These are phyloP conservation scores for Eolophus roseicapilla DNA, from an alignment of 2,113 vertebrate genomes.

Conservation along the genomic window DNA sequence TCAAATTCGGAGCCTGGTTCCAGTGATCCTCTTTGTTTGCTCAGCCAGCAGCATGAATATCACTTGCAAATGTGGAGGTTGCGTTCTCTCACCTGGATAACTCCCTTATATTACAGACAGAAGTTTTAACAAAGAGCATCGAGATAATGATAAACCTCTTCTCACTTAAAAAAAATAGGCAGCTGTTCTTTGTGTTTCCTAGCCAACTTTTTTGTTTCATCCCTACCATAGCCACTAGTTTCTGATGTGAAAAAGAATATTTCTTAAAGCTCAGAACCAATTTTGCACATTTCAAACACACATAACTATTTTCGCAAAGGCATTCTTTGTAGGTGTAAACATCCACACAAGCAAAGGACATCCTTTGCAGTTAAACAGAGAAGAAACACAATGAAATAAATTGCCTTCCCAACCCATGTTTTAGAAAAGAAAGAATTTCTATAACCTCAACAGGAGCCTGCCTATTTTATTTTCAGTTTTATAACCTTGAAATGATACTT, in stretches of 20 bases:
- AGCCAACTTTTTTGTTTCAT: neutral
- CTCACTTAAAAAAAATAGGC: neutral
- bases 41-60: constrained; percentile 19
- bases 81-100: constrained; percentile 50
- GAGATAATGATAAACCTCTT: neutral
- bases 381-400: neutral
- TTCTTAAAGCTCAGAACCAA: neutral
- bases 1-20: constrained; percentile 23
- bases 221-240: neutral
- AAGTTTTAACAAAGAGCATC: neutral
- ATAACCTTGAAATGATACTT: constrained; percentile 1
- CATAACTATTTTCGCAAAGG: neutral
- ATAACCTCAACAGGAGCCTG: neutral
- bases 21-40: constrained; percentile 53
- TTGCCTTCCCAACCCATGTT: neutral
- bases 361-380: neutral
- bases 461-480: constrained; percentile 29
- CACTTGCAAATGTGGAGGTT: constrained; percentile 44
- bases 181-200: neutral
- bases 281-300: neutral
- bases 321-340: neutral
- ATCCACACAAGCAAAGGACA: neutral
- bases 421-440: neutral
- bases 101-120: neutral
- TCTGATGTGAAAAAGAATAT: neutral